Base-by-base conservation (phyloP, 2,113 vertebrate genomes). In the Rousettus leschenaultii region DNA sequence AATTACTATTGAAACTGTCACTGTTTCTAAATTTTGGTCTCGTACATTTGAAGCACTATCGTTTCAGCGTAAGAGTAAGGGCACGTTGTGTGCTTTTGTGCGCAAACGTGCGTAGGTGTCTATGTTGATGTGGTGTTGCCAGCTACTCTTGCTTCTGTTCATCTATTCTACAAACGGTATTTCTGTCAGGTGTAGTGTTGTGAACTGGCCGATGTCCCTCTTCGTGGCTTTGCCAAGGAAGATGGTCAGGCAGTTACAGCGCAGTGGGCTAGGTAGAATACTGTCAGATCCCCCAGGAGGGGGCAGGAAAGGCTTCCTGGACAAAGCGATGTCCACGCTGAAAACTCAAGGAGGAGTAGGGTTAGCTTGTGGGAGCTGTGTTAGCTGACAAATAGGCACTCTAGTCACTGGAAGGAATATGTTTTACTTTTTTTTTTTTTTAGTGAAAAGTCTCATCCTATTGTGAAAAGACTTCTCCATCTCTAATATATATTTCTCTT, bases 1-100 rank as follows among this genome's bases (percentile, higher is more conserved):
- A 97, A 97, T 94, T 63, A 70, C 80, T 55, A 24, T 45, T 2
- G 48, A 80, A 95, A 74, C 48, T 45, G 66, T 79, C 68, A 51
- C 53, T 57, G n/a, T 75, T 92, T 96, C 95, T 94, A 45, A 96
- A 89, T 92, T 97, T 92, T 86, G 71, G 61, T 26, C 45, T 66
- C 40, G 3, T 7, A 3, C 43, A 26, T 86, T 43, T 65, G 63
- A 53, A 22, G 61, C 24, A 43, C 94, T 85, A 1, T 74, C 3
- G 12, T 82, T 83, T 71, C 26, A 40, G 35, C 43, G 3, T 40
- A 55, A 66, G 74, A 66, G 53, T n/a, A 53, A 22, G 14, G 14
- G 68, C 33, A 35, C 24, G 3, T 10, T 14, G 12, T 71, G 63
- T 74, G 83, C 22, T 1, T 30, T 4, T 59, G 33, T 38, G 6